Evolutionary conservation across 2,888 invertebrate species (phyloP), one percentile per base, ranked within the genome.

Genomic region (Uloborus plumipes): DNA sequence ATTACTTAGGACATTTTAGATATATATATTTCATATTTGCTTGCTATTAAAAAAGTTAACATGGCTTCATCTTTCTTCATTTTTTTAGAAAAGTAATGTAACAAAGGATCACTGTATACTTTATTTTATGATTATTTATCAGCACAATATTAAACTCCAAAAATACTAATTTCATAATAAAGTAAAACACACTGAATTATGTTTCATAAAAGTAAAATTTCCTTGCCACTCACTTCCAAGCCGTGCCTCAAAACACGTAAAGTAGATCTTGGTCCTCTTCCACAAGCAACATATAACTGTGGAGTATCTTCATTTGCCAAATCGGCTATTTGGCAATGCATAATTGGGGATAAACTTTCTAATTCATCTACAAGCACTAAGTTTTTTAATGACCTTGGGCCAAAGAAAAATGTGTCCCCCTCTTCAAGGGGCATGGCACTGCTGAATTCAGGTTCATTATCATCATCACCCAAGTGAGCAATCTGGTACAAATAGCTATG

Each of bases 361-460:
- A 98, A 91, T 90, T 99, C 98, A 90, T 99, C 99, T 11, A 99
- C 98, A 87, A 97, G 91, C 0, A 99, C 97, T 55, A 99, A 92
- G 91, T 99, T 99, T 88, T 96, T 93, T 1, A 99, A 91, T 0
- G 94, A 93, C 86, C 99, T 91, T 0, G 99, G 98, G 0, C 97
- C 97, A 90, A 99, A 99, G 91, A 99, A 99, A 90, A 99, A 99
- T 0, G 98, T 99, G 88, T 99, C 99, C 11, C 98, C 99, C 89
- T 99, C 99, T 89, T 99, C 99, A 64, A 99, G 89, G 0, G 98
- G 98, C 95, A 98, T 98, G 0, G 97, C 97, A 18, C 98, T 98
- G 89, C 97, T 98, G 89, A 99, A 99, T 89, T 99, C 98, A 0
- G 98, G 95, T 88, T 99, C 99, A 89, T 98, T 99, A 89, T 99